Conservation (phyloP, 2,888 invertebrate species). For the Synergus itoensis region DNA sequence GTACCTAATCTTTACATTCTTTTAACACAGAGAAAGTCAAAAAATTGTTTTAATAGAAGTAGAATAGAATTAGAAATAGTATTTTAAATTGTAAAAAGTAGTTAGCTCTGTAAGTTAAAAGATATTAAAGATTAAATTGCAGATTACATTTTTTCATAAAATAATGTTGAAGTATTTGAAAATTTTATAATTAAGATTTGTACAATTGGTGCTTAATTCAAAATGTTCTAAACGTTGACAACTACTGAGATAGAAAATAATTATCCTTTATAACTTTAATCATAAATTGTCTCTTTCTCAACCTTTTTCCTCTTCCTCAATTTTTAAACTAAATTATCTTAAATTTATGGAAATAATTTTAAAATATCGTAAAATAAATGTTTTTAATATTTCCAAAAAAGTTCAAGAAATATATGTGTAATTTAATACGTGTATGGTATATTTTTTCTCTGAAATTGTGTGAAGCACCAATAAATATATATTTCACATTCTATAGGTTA, state of each 20-base stretch:
- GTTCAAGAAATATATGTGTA: neutral
- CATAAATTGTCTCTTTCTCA: neutral
- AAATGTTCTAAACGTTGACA: neutral
- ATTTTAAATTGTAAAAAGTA: neutral
- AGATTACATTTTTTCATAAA: neutral
- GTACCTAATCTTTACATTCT: neutral
- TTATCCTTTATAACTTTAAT: neutral
- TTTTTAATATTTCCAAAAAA: slow-evolving; percentile 17
- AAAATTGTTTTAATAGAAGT: neutral
- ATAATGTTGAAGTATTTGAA: neutral
- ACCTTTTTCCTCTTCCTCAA: no score
- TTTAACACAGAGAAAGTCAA: neutral
- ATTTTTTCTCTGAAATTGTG: neutral
- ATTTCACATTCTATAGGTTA: neutral
- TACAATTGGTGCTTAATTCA: neutral
- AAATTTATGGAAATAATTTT: no score
- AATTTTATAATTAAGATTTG: neutral
- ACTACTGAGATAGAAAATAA: neutral
- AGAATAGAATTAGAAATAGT: neutral
- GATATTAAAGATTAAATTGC: neutral
- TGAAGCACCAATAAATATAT: neutral
- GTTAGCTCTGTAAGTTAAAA: neutral
- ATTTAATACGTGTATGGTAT: neutral
- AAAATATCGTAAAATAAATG: neutral
- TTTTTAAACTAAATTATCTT: no score